Evolutionary conservation across 2,113 vertebrate genomes (phyloP), one percentile per base, ranked within the genome.

Genomic region (Myiozetetes cayanensis): DNA sequence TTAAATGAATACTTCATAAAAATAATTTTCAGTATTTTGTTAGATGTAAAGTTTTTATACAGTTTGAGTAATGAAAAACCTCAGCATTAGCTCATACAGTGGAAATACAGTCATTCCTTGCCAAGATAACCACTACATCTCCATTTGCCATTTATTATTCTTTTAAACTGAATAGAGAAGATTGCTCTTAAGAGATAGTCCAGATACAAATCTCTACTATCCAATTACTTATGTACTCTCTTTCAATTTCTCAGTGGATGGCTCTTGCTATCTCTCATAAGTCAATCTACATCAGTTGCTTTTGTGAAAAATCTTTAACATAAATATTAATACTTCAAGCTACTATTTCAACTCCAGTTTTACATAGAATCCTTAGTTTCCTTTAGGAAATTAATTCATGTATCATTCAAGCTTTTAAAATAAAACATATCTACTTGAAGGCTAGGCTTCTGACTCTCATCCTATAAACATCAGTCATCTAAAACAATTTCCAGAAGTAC

Each of bases 1-100:
- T 94, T 71, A 91, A 96, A 95, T 74, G 33, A 97, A 95, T 96
- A 95, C 89, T 96, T 92, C 85, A 83, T 83, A 95, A 73, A 96
- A 93, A 89, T 89, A 49, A 82, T 47, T 81, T 91, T 17, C 77
- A 85, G 66, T 83, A 46, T 92, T 94, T 94, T 63, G 44, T 78
- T 96, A 63, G 24, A 78, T 95, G 81, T 74, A 85, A 90, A 76
- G 41, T 87, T 92, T 93, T 89, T 68, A 87, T 76, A 94, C 53
- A 81, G 37, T 81, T 27, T 77, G 81, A 96, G 95, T 82, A 96
- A 97, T 68, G 74, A 94, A 93, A 85, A 67, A 56, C 33, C 74
- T 81, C 76, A 93, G 41, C 28, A 81, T 71, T 46, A 77, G 66
- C 52, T 77, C 53, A 33, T 35, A 33, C 61, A 87, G n/a, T 92